Evolutionary conservation across 2,113 vertebrate species (phyloP).

Genomic region (Callocephalon fimbriatum): DNA sequence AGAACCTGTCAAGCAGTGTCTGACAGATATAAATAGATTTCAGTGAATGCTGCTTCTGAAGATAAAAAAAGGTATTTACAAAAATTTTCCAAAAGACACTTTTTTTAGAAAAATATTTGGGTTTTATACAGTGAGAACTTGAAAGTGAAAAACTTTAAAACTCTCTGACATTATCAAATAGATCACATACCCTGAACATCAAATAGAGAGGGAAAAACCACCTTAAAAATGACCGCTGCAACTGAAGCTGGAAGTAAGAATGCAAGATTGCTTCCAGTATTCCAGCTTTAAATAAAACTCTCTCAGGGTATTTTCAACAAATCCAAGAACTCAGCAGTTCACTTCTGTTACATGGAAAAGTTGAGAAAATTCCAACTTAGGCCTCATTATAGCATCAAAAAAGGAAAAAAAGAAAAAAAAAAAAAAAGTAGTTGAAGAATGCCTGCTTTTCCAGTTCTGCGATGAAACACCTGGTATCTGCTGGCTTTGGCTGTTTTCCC

Average conservation of each 20-base stretch:
- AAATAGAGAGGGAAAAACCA: neutral
- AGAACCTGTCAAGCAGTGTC: neutral
- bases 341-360: neutral
- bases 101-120: neutral
- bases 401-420: rapidly evolving
- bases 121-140: neutral
- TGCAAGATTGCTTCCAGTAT: neutral
- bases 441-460: conserved; percentile 22
- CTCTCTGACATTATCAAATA: neutral
- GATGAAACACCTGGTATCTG: neutral
- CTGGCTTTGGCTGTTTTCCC: conserved; percentile 29
- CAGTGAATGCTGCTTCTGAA: neutral
- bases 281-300: neutral
- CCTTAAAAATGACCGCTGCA: neutral
- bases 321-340: neutral
- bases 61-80: neutral
- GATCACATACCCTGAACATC: neutral
- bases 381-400: neutral
- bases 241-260: neutral
- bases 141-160: neutral
- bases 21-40: neutral
- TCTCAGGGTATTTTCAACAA: neutral
- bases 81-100: neutral
- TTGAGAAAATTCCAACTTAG: neutral
- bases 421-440: neutral